Evolutionary conservation across 2,888 invertebrate species (phyloP), one percentile per base, ranked within the genome.

Genomic region (Galeruca laticollis): DNA sequence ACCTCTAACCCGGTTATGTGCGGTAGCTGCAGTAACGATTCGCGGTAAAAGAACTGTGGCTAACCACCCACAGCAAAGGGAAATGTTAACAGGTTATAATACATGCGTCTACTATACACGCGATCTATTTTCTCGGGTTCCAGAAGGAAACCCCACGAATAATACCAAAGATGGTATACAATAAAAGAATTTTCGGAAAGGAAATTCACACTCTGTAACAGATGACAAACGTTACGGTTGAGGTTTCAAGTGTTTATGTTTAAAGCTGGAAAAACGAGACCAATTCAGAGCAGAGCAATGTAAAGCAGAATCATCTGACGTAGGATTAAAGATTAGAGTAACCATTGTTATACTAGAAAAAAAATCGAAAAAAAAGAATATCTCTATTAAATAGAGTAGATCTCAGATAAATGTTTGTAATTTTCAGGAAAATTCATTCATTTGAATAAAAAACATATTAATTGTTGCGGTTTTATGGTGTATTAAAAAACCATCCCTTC

Each of bases 41-140:
- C 35, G 62, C 37, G 56, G 37, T 66, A 51, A 69, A 70, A 63
- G 61, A 67, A 21, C 31, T 67, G 70, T 59, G 70, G 66, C 66
- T 67, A 70, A 67, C 70, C 70, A 47, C 61, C 66, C 66, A 35
- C 66, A 59, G 54, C 47, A 66, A 35, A 60, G 70, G 70, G 59
- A 70, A 70, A 70, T 67, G 70, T 70, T 70, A 70, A 67, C 70
- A 70, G 70, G 70, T 69, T 70, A 69, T 60, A 56, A 70, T 60
- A 70, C 67, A 62, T 70, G 66, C 67, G 57, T 66, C 49, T 64
- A 35, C 21, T 15, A 43, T 43, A 60, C 60, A 69, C 60, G 47
- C 52, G 35, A 64, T 47, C 13, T 31, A 26, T 51, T 18, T 59
- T 43, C 61, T 47, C 43, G 31, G 40, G 33, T 37, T 57, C 20